Base-by-base conservation (phyloP, 2,797 vertebrate species). In the Alca torda region DNA sequence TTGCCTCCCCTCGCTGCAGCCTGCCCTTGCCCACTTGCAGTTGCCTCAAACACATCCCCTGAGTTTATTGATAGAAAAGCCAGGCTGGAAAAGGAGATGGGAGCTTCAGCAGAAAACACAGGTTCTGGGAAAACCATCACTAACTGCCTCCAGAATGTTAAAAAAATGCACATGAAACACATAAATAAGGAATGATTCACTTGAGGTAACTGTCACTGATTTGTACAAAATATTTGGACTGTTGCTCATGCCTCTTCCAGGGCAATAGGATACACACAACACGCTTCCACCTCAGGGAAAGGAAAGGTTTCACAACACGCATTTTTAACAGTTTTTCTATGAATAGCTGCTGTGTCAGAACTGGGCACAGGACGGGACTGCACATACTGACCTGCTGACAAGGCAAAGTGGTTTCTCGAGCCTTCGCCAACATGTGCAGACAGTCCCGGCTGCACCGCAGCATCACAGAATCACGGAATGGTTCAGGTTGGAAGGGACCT, bases 361-460 rank as follows among this genome's bases (percentile, higher is more conserved):
- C 50, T 7, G 45, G 21, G 31, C 1, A 2, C 16, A 4, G 67
- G 13, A 35, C 2, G 3, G 59, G 35, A 25, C 60, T 18, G 84
- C 35, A 16, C 65, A 7, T 7, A 9, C 56, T 23, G 35, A n/a
- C 12, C 37, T 28, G 61, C 68, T 63, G 80, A 31, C 48, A 28
- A 9, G 10, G 8, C 1, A 2, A 67, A 51, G 61, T 14, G 50
- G 35, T 43, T 69, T 63, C 84, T 75, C 45, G 43, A 59, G n/a
- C 39, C 56, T 64, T 78, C 2, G 9, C 67, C n/a, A 69, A 12
- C 54, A 73, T 2, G 4, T 57, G 68, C 37, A 33, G n/a, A 33
- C 17, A 6, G 15, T 23, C 43, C 48, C 0, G 0, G n/a, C 53
- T 46, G 33, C 18, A 2, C 3, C 37, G 39, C 56, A 74, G 37